Evolutionary conservation across 2,797 vertebrate species (phyloP).

Genomic region (Parauchenoglanis punctatus): DNA sequence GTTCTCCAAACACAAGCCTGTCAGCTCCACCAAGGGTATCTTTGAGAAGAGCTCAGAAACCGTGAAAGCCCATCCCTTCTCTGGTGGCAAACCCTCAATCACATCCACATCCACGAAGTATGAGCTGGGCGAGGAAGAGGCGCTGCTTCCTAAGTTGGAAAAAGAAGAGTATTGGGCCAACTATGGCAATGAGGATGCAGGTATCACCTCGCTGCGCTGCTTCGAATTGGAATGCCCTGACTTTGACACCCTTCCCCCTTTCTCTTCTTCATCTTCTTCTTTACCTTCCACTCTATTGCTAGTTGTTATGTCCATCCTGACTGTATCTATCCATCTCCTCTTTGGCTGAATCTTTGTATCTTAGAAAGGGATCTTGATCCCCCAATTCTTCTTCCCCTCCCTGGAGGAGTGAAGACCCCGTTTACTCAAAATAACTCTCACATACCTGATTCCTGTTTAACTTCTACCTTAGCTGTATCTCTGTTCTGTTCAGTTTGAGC

Average conservation of each 20-base stretch:
- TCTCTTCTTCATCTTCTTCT: conserved; percentile 63
- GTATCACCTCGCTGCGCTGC: conserved; percentile 75
- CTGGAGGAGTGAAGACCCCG: conserved; percentile 69
- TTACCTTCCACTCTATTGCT: conserved; percentile 62
- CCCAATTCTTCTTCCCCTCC: conserved; percentile 65
- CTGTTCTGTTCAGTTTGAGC: conserved; percentile 63
- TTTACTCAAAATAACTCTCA: conserved; percentile 49
- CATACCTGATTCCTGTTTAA: conserved; percentile 57
- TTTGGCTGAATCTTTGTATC: conserved; percentile 73
- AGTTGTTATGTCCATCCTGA: conserved; percentile 66
- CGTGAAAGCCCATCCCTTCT: conserved; percentile 71
- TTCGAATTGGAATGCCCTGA: conserved; percentile 81
- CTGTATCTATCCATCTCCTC: conserved; percentile 71
- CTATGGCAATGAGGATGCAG: conserved; percentile 85
- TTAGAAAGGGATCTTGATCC: conserved; percentile 44
- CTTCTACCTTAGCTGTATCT: conserved; percentile 60
- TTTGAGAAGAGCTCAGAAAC: conserved; percentile 79
- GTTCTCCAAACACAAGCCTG: conserved; percentile 82
- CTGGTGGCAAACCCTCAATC: conserved; percentile 76
- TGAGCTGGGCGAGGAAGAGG: conserved; percentile 84
- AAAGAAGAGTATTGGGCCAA: conserved; percentile 86
- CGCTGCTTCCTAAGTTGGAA: conserved; percentile 83
- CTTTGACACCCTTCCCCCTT: conserved; percentile 71
- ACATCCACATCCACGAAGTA: conserved; percentile 84
- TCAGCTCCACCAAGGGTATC: conserved; percentile 76